phyloP scores from a whole-genome alignment of 2,888 invertebrate genomes.

The Tetranychus truncatus region DNA sequence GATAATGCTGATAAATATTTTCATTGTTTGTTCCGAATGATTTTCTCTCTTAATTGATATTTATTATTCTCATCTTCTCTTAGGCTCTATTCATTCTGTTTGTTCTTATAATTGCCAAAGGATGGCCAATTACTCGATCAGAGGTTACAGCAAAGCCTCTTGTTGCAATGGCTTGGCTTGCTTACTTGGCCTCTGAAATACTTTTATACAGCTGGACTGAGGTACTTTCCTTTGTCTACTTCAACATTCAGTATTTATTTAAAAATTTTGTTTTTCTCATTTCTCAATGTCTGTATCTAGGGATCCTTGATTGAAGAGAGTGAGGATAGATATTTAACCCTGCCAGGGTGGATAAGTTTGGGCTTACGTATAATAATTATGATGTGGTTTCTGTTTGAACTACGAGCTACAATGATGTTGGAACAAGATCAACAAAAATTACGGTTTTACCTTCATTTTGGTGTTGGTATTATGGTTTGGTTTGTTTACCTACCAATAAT shows the following conservation, averaged over 20 bases:
- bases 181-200: slow-evolving; percentile 74
- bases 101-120: slow-evolving; percentile 75
- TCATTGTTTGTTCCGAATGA: not conserved
- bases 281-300: not conserved
- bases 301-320: slow-evolving; percentile 60
- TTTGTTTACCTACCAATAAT: slow-evolving; percentile 89
- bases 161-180: slow-evolving; percentile 70
- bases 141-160: slow-evolving; percentile 69
- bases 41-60: not conserved
- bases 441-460: slow-evolving; percentile 84
- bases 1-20: not conserved
- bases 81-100: slow-evolving; percentile 60
- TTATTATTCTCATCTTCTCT: not conserved
- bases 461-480: slow-evolving; percentile 93
- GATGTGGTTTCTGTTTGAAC: slow-evolving; percentile 62
- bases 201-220: slow-evolving; percentile 87
- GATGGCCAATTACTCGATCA: slow-evolving; percentile 82
- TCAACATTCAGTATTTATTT: not conserved
- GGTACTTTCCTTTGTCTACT: slow-evolving; percentile 38
- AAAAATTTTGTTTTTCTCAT: not conserved
- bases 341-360: slow-evolving; percentile 88
- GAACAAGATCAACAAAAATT: slow-evolving; percentile 64
- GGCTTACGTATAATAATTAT: slow-evolving; percentile 65
- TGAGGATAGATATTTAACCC: slow-evolving; percentile 90
- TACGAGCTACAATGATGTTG: slow-evolving; percentile 55